Evolutionary conservation across 2,888 invertebrate species (phyloP), one percentile per base, ranked within the genome.

Genomic region (Acronicta leporina): DNA sequence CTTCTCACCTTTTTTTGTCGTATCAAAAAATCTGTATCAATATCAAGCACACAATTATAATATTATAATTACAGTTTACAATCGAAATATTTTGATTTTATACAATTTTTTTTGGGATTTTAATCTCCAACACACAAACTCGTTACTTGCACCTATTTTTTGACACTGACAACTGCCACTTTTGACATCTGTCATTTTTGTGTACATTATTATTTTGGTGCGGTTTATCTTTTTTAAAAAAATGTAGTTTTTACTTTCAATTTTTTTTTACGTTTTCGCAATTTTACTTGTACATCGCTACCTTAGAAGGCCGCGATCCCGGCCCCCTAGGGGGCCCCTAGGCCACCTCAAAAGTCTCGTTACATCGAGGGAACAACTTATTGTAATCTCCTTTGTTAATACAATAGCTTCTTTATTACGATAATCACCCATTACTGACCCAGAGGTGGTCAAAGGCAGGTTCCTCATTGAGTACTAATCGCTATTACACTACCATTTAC

Each of bases 261-360:
- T n/a, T n/a, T n/a, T n/a, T n/a, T n/a, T n/a, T 5, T 10, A 54
- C 49, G 25, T 50, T 58, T 54, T 65, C 48, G 54, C 47, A 65
- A 71, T 71, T 65, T 47, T 68, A 53, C 16, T 69, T 35, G 52
- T 14, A 63, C 52, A 49, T 11, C 30, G 51, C 33, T 68, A 59
- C 51, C 11, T 71, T 40, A 1, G 10, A n/a, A 33, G 59, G 71
- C 35, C 16, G 45, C 48, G 56, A 48, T 42, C 4, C 42, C 9
- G 44, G 47, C 50, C 47, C 41, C 13, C 35, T 43, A 20, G 8
- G n/a, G 10, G 14, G 33, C n/a, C 11, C 1, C 0, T 13, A 2
- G 2, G 3, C 43, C 38, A 10, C 38, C 0, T 30, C 10, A 20
- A 50, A 43, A 41, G 27, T 10, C 46, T 16, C 30, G 13, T 2